A percentile compares a stretch with the other conserved stretches of the same genome.
These are phyloP conservation scores for Heliornis fulica DNA, from an alignment of 2,113 vertebrate species.

Conservation along the genomic window DNA sequence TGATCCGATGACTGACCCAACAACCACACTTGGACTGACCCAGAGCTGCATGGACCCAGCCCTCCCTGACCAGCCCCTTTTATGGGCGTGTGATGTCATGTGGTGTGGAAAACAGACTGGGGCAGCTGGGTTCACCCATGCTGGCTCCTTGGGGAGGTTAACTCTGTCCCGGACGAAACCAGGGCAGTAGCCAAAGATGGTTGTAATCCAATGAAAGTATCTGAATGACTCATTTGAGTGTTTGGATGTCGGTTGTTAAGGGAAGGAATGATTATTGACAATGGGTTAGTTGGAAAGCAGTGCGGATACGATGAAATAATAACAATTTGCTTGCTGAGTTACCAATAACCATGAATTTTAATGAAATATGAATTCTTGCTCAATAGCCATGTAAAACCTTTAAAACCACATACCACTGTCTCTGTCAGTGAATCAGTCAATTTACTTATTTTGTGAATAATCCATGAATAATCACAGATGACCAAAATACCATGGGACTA, in stretches of 20 bases:
- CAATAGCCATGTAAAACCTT: not conserved
- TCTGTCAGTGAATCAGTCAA: not conserved
- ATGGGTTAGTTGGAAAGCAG: conserved; percentile 3
- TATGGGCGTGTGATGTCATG: no score
- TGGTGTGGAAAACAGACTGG: no score
- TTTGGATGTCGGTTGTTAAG: not conserved
- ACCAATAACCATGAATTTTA: conserved; percentile 24
- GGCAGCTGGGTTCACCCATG: no score
- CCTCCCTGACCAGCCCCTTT: no score
- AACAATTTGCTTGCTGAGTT: conserved; percentile 4
- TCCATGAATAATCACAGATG: not conserved
- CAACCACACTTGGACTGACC: no score
- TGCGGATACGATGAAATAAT: not conserved
- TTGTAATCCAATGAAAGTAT: conserved; percentile 24
- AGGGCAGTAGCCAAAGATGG: not conserved
- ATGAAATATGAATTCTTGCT: conserved; percentile 25
- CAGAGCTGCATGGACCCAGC: no score
- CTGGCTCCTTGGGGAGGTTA: no score
- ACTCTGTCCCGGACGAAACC: no score
- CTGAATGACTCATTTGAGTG: conserved; percentile 6
- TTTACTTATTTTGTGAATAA: not conserved
- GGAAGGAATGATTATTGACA: conserved; percentile 3
- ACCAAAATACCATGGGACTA: not conserved
- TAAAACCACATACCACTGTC: not conserved
- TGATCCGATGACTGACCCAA: no score